Evolutionary conservation across 1,140 invertebrate genomes (phyloP).

Genomic region (Proales similis): DNA sequence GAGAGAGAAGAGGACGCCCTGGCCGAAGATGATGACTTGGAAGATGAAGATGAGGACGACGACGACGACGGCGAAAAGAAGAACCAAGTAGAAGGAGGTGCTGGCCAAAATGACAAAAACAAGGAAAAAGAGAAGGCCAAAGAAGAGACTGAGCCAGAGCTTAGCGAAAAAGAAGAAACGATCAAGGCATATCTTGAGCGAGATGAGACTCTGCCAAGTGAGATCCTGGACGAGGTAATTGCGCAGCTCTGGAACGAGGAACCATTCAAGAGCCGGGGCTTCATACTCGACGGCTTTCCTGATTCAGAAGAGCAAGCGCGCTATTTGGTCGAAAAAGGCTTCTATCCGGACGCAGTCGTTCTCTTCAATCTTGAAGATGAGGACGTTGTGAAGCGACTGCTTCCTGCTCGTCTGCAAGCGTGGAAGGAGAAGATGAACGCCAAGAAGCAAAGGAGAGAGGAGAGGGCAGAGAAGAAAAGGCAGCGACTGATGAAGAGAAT

Average conservation of each 20-base stretch:
- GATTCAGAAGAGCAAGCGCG: slow-evolving; percentile 47
- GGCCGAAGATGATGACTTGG: slow-evolving; percentile 41
- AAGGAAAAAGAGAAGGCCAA: slow-evolving; percentile 17
- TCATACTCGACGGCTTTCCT: slow-evolving; percentile 53
- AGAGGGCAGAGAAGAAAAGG: slow-evolving; percentile 46
- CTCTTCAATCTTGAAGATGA: slow-evolving; percentile 45
- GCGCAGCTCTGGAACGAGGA: slow-evolving; percentile 50
- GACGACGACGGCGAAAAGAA: slow-evolving; percentile 33
- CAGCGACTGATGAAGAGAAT: slow-evolving; percentile 41
- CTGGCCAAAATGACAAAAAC: slow-evolving; percentile 34
- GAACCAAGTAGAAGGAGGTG: slow-evolving; percentile 40
- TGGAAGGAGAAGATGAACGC: slow-evolving; percentile 43
- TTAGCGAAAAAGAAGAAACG: slow-evolving; percentile 51
- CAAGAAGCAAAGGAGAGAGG: slow-evolving; percentile 46
- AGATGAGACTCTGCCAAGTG: slow-evolving; percentile 45
- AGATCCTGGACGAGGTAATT: slow-evolving; percentile 49
- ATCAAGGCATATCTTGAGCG: slow-evolving; percentile 49
- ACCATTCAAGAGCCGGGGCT: slow-evolving; percentile 52
- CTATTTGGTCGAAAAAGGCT: slow-evolving; percentile 47
- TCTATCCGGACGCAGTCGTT: slow-evolving; percentile 50
- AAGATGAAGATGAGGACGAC: slow-evolving; percentile 29
- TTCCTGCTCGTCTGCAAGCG: slow-evolving; percentile 49
- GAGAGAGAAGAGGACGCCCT: slow-evolving; percentile 48
- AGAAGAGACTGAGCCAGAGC: slow-evolving; percentile 46
- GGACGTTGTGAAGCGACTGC: slow-evolving; percentile 48